phyloP scores from a whole-genome alignment of 2,797 vertebrate species.

The Amblyopsis hoosieri region DNA sequence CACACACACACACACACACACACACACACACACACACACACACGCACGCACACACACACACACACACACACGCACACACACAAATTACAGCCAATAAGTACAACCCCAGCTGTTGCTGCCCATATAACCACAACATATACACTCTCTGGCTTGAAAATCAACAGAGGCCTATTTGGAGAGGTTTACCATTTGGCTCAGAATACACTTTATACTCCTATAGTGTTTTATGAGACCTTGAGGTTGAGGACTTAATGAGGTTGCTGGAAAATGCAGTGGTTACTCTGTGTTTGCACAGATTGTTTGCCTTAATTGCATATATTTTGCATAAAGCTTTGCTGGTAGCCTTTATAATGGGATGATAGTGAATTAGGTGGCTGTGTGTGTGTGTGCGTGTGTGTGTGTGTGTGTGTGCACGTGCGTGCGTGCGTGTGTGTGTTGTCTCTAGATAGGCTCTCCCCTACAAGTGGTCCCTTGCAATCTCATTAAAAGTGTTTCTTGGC shows the following conservation, averaged over 20 bases:
- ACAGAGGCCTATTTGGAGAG: conserved; percentile 12
- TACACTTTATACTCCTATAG: conserved; percentile 15
- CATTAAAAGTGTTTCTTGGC: conserved; percentile 60
- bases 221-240: background rate
- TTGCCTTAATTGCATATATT: background rate
- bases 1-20: too few species aligned
- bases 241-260: conserved; percentile 26
- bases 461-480: conserved; percentile 47
- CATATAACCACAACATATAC: conserved; percentile 2
- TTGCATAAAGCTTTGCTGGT: background rate
- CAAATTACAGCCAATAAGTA: conserved; percentile 2
- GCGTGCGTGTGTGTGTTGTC: background rate
- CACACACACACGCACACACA: conserved; percentile 4
- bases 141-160: conserved; percentile 6
- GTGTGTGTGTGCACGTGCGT: background rate
- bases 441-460: conserved; percentile 15
- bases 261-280: background rate
- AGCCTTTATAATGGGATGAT: too few species aligned
- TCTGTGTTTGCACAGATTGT: background rate
- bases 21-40: conserved; percentile 5
- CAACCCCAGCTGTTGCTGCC: conserved; percentile 12
- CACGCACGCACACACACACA: background rate
- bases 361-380: too few species aligned
- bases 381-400: background rate
- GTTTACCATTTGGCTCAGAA: conserved; percentile 5